Conservation (phyloP, 2,888 invertebrate genomes). For the Heliconius ismenius region DNA sequence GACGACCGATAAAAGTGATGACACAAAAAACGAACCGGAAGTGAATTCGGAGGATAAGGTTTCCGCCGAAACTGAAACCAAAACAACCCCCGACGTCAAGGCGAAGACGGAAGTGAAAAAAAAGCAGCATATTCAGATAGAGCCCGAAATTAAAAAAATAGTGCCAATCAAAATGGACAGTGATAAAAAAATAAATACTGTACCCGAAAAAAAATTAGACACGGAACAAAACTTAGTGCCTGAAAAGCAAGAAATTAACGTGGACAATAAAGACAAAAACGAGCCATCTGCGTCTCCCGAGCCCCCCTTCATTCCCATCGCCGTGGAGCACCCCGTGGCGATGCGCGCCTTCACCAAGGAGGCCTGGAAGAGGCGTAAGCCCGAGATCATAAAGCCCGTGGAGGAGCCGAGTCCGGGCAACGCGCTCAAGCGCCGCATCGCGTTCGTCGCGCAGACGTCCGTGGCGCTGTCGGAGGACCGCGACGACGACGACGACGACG, state of each 20-base stretch:
- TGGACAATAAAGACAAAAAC: slow-evolving; percentile 29
- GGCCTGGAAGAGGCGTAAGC: slow-evolving; percentile 73
- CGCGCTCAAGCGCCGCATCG: slow-evolving; percentile 75
- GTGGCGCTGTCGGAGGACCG: slow-evolving; percentile 78
- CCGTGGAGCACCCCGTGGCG: slow-evolving; percentile 76
- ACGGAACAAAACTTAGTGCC: slow-evolving; percentile 20
- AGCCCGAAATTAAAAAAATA: not conserved
- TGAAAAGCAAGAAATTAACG: slow-evolving; percentile 30
- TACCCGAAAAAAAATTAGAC: slow-evolving; percentile 8
- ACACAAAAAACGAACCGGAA: slow-evolving; percentile 22
- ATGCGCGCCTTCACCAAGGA: slow-evolving; percentile 80
- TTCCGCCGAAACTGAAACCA: slow-evolving; percentile 3
- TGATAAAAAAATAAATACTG: slow-evolving; percentile 14
- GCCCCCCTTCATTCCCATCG: slow-evolving; percentile 67
- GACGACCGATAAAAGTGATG: slow-evolving; percentile 32
- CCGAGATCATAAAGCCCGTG: slow-evolving; percentile 69
- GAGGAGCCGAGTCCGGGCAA: slow-evolving; percentile 76
- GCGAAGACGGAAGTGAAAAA: slow-evolving; percentile 6
- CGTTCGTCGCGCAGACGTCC: slow-evolving; percentile 80
- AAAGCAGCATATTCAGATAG: not conserved
- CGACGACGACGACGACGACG: slow-evolving; percentile 77
- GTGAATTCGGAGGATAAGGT: not conserved
- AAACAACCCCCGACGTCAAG: not conserved
- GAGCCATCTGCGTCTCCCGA: slow-evolving; percentile 50
- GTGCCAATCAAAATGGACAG: not conserved